Percentiles rank a stretch among this genome's conserved stretches.
These are phyloP conservation scores for Caenorhabditis macrosperma DNA, from an alignment of 2,888 invertebrate species.

Conservation along the genomic window DNA sequence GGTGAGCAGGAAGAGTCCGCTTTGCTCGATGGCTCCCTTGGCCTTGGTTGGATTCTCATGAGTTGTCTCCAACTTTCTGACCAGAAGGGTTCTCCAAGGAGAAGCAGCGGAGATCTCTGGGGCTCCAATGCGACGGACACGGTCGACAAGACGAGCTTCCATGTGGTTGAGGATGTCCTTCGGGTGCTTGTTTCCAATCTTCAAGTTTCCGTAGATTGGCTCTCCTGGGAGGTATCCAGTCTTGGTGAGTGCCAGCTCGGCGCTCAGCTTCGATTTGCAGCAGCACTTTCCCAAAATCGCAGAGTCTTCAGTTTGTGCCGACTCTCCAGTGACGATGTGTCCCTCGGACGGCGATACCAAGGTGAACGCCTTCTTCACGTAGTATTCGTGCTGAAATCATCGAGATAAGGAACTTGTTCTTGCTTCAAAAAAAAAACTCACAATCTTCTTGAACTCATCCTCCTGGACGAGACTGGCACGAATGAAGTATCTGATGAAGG, in stretches of 20 bases:
- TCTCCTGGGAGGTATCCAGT: conserved; percentile 76
- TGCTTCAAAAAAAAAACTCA: too few species aligned
- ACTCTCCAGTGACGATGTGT: conserved; percentile 69
- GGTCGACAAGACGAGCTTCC: conserved; percentile 70
- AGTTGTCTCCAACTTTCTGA: conserved; percentile 52
- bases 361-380: conserved; percentile 76
- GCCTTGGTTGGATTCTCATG: conserved; percentile 43
- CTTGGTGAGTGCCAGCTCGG: conserved; percentile 73
- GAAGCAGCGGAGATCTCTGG: conserved; percentile 62
- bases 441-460: conserved; percentile 59
- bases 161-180: conserved; percentile 69
- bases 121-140: conserved; percentile 61
- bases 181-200: conserved; percentile 69
- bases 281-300: conserved; percentile 75
- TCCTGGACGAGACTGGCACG: conserved; percentile 75
- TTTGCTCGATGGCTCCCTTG: conserved; percentile 59
- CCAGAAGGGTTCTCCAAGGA: conserved; percentile 62
- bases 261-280: conserved; percentile 75
- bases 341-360: conserved; percentile 72
- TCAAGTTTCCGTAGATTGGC: conserved; percentile 70
- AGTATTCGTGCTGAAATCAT: conserved; percentile 75
- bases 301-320: conserved; percentile 67
- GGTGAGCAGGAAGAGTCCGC: conserved; percentile 63
- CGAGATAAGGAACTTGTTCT: too few species aligned
- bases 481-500: conserved; percentile 78